Evolutionary conservation across 1,140 invertebrate genomes (phyloP).

Genomic region (Atta texana): DNA sequence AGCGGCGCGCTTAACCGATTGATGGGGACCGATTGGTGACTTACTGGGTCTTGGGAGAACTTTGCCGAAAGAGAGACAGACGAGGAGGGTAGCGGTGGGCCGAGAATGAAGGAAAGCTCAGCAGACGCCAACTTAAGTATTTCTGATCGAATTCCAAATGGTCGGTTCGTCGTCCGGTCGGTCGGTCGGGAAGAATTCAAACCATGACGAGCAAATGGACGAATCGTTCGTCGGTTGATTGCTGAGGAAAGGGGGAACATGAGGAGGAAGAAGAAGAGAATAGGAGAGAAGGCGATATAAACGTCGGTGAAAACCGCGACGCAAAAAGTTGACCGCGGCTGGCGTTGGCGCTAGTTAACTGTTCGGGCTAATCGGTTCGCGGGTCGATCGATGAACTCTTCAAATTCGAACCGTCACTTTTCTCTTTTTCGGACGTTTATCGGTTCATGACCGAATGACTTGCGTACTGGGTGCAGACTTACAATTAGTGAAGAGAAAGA

Average conservation of each 20-base stretch:
- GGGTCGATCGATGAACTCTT: constrained; percentile 71
- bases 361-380: constrained; percentile 69
- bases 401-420: constrained; percentile 39
- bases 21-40: constrained; percentile 69
- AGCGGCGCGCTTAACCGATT: constrained; percentile 31
- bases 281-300: constrained; percentile 70
- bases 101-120: constrained; percentile 63
- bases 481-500: not conserved
- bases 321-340: constrained; percentile 69
- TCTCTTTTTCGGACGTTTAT: not conserved
- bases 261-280: constrained; percentile 1
- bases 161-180: constrained; percentile 77
- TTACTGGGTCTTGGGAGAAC: constrained; percentile 62
- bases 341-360: constrained; percentile 37
- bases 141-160: constrained; percentile 85
- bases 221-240: constrained; percentile 57
- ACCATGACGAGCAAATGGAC: constrained; percentile 77
- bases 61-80: constrained; percentile 36
- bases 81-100: constrained; percentile 52
- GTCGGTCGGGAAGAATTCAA: constrained; percentile 81
- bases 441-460: not conserved
- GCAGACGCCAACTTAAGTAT: constrained; percentile 84
- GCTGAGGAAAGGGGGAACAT: not conserved
- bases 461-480: not conserved
- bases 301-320: constrained; percentile 71